Evolutionary conservation across 1,140 invertebrate genomes (phyloP), one percentile per base, ranked within the genome.

Genomic region (Cotesia vestalis): DNA sequence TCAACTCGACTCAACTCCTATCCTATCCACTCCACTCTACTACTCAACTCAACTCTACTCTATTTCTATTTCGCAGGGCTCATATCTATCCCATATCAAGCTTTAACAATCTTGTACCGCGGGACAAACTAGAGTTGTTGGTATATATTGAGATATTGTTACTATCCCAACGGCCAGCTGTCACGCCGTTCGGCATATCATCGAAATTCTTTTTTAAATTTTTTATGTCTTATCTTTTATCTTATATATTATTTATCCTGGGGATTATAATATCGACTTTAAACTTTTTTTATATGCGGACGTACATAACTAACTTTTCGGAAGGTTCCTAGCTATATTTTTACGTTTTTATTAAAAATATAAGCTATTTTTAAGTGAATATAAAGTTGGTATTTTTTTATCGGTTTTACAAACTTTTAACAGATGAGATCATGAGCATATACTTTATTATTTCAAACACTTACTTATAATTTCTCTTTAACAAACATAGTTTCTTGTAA

Each of bases 61-160:
- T 6, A 46, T 11, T 46, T 46, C 40, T 46, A 46, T 46, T 46
- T 46, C 40, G 11, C 40, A 2, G 5, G 40, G 40, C 59, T 35
- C 52, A 51, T 35, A 59, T 20, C 57, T 59, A 59, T 59, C 20
- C 57, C 57, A 59, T 59, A 59, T 35, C 17, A 76, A 80, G 81
- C 82, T 82, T 83, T 82, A 84, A 85, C 80, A 85, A 84, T 84
- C 82, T 85, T 84, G 83, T 84, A 85, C 79, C 78, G 82, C 76
- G 69, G 68, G 68, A 79, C 74, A 75, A 73, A 75, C 63, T 63
- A 46, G 4, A 70, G 11, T 35, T 11, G 72, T 79, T 80, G 77
- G 75, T 78, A 82, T 80, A 78, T 83, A 46, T 27, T 40, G 9
- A 38, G 17, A 40, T 62, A 51, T 12, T 51, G n/a, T 12, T 34